Evolutionary conservation across 2,797 vertebrate species (phyloP).

Genomic region (Dallia pectoralis): DNA sequence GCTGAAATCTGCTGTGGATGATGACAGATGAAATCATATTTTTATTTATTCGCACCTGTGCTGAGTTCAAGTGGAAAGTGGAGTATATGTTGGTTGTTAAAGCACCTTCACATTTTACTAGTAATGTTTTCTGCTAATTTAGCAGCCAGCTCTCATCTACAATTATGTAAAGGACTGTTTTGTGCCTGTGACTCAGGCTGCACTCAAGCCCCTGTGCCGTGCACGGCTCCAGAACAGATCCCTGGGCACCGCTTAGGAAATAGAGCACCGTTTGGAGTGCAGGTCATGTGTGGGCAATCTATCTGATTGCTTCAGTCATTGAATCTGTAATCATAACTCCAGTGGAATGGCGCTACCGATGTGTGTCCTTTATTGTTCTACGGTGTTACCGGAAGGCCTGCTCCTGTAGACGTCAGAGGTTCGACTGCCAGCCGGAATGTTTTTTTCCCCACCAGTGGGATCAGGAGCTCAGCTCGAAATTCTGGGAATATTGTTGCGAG

Average conservation of each 20-base stretch:
- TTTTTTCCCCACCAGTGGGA: constrained; percentile 60
- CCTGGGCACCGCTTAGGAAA: not conserved
- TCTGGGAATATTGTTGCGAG: constrained; percentile 67
- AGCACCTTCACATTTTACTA: too few species aligned
- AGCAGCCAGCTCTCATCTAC: not conserved
- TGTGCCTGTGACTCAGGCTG: not conserved
- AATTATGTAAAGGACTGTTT: not conserved
- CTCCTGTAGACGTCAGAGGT: constrained; percentile 41
- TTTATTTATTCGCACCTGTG: too few species aligned
- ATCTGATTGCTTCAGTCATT: not conserved
- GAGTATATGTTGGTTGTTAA: too few species aligned
- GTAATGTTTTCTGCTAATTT: too few species aligned
- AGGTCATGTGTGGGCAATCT: not conserved
- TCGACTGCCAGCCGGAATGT: constrained; percentile 54
- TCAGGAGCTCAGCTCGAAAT: constrained; percentile 62
- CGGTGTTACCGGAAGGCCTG: constrained; percentile 33
- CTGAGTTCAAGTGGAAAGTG: too few species aligned
- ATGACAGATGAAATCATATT: constrained; percentile 53
- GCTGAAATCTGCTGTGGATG: constrained; percentile 53
- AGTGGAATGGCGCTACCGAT: not conserved
- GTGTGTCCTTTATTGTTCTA: not conserved
- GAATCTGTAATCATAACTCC: not conserved
- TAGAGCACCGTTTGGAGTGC: not conserved
- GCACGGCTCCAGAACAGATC: not conserved
- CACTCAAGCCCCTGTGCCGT: not conserved